These are phyloP conservation scores for Melanocharis versteri DNA, from an alignment of 2,113 vertebrate species.

Conservation along the genomic window DNA sequence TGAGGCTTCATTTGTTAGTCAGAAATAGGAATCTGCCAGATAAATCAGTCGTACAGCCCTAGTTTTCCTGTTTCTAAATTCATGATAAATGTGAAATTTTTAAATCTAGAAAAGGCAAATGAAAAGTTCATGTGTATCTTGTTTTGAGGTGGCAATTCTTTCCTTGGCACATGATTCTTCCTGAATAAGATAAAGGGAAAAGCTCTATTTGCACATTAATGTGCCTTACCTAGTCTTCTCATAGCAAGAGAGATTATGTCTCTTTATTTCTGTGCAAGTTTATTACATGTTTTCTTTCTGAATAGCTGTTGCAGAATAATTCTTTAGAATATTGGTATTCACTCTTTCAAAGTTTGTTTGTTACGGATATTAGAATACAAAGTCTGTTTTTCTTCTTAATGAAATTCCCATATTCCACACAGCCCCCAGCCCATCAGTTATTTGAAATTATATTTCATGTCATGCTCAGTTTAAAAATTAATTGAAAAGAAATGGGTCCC, in stretches of 20 bases:
- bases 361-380: neutral
- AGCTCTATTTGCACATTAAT: neutral
- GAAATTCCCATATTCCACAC: neutral
- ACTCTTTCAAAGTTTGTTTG: neutral
- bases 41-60: neutral
- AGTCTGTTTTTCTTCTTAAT: neutral
- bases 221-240: neutral
- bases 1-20: neutral
- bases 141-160: neutral
- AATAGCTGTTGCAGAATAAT: neutral
- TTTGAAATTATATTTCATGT: constrained; percentile 17
- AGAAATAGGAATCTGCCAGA: neutral
- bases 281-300: neutral
- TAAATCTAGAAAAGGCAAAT: neutral
- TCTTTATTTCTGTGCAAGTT: neutral
- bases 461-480: constrained; percentile 37
- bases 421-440: neutral
- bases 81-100: neutral
- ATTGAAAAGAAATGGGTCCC: constrained; percentile 28
- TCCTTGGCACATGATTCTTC: neutral
- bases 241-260: neutral
- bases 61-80: neutral
- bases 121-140: neutral
- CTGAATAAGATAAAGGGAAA: neutral
- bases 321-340: neutral